Conservation (phyloP, 1,140 invertebrate genomes). For the Caerostris darwini region DNA sequence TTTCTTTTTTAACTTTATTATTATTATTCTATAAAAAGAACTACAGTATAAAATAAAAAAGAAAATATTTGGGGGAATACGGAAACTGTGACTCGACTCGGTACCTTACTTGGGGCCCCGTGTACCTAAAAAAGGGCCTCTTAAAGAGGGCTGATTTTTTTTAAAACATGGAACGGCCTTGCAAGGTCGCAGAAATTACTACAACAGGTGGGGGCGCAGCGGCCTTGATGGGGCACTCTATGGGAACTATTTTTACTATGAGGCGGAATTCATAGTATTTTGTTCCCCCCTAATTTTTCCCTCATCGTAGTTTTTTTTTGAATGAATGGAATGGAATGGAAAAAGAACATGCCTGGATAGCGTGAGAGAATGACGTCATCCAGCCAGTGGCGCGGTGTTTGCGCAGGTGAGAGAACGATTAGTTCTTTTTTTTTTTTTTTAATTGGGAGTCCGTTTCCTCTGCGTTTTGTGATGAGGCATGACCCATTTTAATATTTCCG, state of each 20-base stretch:
- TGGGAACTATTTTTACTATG: conserved; percentile 56
- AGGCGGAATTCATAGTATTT: conserved; percentile 48
- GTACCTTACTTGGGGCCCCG: conserved; percentile 38
- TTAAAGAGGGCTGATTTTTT: conserved; percentile 14
- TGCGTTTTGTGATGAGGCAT: not conserved
- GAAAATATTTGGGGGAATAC: not conserved
- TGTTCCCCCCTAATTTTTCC: not conserved
- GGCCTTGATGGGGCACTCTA: conserved; percentile 29
- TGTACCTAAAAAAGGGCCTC: conserved; percentile 28
- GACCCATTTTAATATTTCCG: conserved; percentile 16
- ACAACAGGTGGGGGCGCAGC: conserved; percentile 63
- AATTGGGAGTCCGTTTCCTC: not conserved
- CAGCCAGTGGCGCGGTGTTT: not conserved
- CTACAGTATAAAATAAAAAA: not conserved
- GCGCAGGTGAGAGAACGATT: conserved; percentile 32
- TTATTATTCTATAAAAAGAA: conserved; percentile 39
- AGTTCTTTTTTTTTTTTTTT: not conserved
- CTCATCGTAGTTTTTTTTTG: conserved; percentile 11
- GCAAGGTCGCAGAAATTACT: conserved; percentile 32
- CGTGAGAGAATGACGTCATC: conserved; percentile 59
- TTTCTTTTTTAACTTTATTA: not conserved
- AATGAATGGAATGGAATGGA: conserved; percentile 30
- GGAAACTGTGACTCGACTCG: conserved; percentile 32
- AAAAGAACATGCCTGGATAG: not conserved
- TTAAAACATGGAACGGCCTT: conserved; percentile 43